Conservation (phyloP, 2,113 vertebrate species). For the Prolemur simus region DNA sequence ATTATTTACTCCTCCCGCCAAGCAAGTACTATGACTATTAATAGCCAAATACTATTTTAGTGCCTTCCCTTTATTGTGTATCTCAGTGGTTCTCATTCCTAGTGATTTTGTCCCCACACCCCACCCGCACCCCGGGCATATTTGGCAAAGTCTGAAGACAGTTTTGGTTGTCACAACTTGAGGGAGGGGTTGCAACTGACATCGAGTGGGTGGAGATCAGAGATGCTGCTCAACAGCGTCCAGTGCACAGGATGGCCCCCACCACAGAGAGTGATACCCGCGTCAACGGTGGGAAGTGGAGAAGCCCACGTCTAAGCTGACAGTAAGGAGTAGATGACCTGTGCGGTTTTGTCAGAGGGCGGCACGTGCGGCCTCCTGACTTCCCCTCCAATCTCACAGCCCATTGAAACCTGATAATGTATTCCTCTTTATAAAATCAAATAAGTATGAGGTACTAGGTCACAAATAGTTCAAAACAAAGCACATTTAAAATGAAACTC, state of each 20-base stretch:
- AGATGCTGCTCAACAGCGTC: neutral
- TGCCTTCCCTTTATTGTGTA: neutral
- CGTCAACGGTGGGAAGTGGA: neutral
- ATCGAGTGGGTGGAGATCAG: neutral
- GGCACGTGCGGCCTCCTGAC: neutral
- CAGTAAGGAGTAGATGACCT: neutral
- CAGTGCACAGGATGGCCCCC: neutral
- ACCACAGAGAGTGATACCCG: neutral
- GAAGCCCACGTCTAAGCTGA: neutral
- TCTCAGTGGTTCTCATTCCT: neutral
- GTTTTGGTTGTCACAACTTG: neutral
- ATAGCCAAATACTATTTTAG: neutral
- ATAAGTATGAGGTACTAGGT: neutral
- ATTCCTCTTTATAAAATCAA: neutral
- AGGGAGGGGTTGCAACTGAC: neutral
- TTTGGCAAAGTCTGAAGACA: neutral
- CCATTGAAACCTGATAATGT: too few relatives aligned
- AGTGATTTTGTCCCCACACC: neutral
- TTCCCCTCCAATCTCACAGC: neutral
- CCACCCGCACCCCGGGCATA: neutral
- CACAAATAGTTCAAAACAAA: neutral
- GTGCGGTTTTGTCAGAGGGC: neutral
- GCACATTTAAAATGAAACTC: neutral
- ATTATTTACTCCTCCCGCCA: neutral
- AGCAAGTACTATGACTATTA: neutral